Percentiles rank a stretch among this genome's conserved stretches.
Evolutionary conservation across 2,888 invertebrate species (phyloP).

Genomic region (Drosophila trichaetosa): DNA sequence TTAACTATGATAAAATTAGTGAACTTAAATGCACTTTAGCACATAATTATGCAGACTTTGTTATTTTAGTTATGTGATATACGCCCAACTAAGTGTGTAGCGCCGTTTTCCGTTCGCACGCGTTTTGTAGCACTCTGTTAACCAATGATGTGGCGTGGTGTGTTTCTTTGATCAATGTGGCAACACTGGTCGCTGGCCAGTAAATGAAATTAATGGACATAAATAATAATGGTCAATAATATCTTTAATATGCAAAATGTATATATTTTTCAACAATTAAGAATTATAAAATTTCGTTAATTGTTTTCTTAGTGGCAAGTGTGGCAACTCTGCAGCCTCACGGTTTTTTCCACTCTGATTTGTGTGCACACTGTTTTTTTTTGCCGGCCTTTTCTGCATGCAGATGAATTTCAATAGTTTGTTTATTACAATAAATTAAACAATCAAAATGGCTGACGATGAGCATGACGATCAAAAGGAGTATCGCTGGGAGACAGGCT

Average conservation of each 20-base stretch:
- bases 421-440: not conserved
- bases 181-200: conserved; percentile 43
- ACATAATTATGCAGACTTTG: conserved; percentile 1
- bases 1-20: not conserved
- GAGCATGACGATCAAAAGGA: conserved; percentile 95
- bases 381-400: conserved; percentile 39
- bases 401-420: conserved; percentile 1
- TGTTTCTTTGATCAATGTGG: conserved; percentile 44
- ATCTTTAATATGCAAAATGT: not conserved
- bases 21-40: not conserved
- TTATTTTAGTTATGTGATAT: conserved; percentile 14
- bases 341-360: not conserved
- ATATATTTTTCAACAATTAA: not conserved
- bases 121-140: conserved; percentile 59
- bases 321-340: conserved; percentile 40
- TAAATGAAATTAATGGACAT: not conserved
- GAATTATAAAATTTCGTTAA: not conserved
- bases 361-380: conserved; percentile 51
- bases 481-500: conserved; percentile 97
- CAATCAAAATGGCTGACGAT: conserved; percentile 77
- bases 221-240: not conserved
- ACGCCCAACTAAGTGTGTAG: conserved; percentile 49
- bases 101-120: conserved; percentile 66
- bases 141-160: conserved; percentile 63
- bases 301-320: conserved; percentile 28